Percentiles rank a stretch among this genome's conserved stretches.
phyloP scores from a whole-genome alignment of 30 jellyfish, hydroid and myxozoan species.

The Hydra vulgaris region DNA sequence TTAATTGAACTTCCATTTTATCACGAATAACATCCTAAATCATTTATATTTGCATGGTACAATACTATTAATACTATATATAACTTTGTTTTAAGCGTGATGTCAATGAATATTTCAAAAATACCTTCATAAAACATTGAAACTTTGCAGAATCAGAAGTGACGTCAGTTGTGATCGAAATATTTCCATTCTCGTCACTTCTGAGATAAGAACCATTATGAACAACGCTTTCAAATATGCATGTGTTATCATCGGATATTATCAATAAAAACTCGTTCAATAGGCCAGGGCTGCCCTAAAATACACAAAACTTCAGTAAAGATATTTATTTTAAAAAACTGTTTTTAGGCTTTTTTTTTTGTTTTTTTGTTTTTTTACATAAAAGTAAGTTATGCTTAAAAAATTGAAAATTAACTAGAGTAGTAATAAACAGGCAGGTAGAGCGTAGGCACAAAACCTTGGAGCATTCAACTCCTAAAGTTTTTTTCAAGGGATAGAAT shows the following conservation, averaged over 20 bases:
- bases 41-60: no score
- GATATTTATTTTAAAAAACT: not conserved
- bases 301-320: not conserved
- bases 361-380: no score
- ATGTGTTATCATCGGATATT: conserved; percentile 12
- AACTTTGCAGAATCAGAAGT: not conserved
- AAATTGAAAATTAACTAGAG: no score
- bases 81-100: no score
- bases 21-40: not conserved
- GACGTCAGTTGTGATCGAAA: not conserved
- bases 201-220: conserved; percentile 42
- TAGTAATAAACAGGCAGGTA: no score
- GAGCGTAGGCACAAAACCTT: no score
- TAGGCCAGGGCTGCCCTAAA: conserved; percentile 92
- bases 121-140: not conserved
- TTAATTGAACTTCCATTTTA: not conserved
- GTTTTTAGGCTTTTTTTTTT: not conserved
- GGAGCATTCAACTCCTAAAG: no score
- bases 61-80: no score
- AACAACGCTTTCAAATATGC: conserved; percentile 66
- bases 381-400: no score
- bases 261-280: conserved; percentile 55
- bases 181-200: conserved; percentile 38
- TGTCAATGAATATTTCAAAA: not conserved
- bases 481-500: no score